Evolutionary conservation across 1,140 invertebrate genomes (phyloP).

Genomic region (Trissolcus basalis): DNA sequence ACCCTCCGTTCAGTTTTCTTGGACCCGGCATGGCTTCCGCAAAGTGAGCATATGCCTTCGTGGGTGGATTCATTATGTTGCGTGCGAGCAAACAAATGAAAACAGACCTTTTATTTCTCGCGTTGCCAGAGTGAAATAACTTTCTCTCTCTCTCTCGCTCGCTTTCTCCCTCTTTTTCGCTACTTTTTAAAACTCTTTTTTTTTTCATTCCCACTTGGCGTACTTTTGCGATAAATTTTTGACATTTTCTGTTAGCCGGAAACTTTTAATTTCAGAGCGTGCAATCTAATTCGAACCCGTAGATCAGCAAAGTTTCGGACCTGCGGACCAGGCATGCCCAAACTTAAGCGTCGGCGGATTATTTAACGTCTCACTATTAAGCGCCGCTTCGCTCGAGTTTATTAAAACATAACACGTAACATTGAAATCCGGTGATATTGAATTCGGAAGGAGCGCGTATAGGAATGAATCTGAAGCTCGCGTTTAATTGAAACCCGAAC

Average conservation of each 20-base stretch:
- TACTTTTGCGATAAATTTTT: conserved; percentile 2
- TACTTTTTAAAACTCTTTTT: too few species aligned
- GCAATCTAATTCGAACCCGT: conserved; percentile 5
- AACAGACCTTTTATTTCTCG: conserved; percentile 48
- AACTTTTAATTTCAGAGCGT: conserved; percentile 54
- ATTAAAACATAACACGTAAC: conserved; percentile 48
- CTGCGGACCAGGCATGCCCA: conserved; percentile 37
- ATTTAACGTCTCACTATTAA: conserved; percentile 57
- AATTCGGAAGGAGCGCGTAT: conserved; percentile 41
- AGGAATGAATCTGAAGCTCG: background rate
- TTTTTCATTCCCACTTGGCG: too few species aligned
- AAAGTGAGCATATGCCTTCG: conserved; percentile 72
- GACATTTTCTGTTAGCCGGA: conserved; percentile 5
- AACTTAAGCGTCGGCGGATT: conserved; percentile 55
- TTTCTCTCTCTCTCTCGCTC: too few species aligned
- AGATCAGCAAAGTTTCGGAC: conserved; percentile 61
- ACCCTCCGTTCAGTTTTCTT: conserved; percentile 67
- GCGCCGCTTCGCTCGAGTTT: conserved; percentile 28
- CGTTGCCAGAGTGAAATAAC: too few species aligned
- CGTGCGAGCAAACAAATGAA: conserved; percentile 59
- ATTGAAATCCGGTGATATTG: conserved; percentile 48
- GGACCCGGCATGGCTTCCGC: conserved; percentile 50
- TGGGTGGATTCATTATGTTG: conserved; percentile 70
- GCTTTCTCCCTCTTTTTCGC: background rate
- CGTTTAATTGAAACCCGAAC: conserved; percentile 29